Evolutionary conservation across 2,113 vertebrate genomes (phyloP), one percentile per base, ranked within the genome.

Genomic region (Suricata suricatta): DNA sequence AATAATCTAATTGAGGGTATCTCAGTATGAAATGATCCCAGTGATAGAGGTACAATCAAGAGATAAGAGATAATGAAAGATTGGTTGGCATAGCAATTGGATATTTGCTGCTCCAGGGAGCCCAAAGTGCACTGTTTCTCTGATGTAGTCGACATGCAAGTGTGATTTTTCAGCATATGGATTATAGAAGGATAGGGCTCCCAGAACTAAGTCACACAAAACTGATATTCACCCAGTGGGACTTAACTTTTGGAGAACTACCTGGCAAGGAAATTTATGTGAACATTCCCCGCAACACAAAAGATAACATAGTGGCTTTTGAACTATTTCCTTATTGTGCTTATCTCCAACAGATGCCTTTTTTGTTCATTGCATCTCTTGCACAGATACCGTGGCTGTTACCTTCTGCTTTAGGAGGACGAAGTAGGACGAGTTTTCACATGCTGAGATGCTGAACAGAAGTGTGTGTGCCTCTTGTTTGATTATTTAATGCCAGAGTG

Each of bases 301-400:
- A 93, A 88, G 77, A 54, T 35, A 88, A 52, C 44, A 5, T 11
- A 35, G 66, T 19, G 14, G 66, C 84, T 97, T 88, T 85, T 5
- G 64, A 96, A 97, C 95, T 94, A 23, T 96, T 96, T 98, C 83
- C 76, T 93, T 47, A 35, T 47, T 96, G 93, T 96, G 13, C 33
- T 97, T 60, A 11, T 89, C 96, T 96, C 88, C 94, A 97, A 92
- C 71, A 98, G 90, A 97, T 95, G 96, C 87, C 1, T 2, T 98
- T 98, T 98, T 98, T 98, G 97, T 97, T 94, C 90, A n/a, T n/a
- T 92, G 96, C 95, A 93, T 97, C 83, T 96, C 94, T 97, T 93
- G 93, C 97, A 95, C 74, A 97, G 96, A 85, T 89, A 84, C 44
- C 90, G 96, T 97, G 92, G 97, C 97, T 95, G 52, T 31, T 96